Evolutionary conservation across 2,113 vertebrate genomes (phyloP), one percentile per base, ranked within the genome.

Genomic region (Gobio gobio): DNA sequence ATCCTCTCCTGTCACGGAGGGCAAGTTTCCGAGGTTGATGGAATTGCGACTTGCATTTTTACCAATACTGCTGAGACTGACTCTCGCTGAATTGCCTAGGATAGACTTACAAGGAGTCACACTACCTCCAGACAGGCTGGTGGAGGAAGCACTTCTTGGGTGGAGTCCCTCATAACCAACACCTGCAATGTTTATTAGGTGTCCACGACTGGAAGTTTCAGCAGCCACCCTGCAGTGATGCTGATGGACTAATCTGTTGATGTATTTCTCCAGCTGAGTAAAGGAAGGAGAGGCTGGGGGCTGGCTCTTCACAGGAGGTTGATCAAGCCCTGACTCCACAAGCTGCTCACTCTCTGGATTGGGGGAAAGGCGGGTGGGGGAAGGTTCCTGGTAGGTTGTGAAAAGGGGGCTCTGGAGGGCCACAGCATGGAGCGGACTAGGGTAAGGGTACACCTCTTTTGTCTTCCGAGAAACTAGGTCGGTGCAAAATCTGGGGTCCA

Each of bases 401-500:
- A 96, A 96, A 40, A 96, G 91, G 40, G 96, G 95, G 81, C 96
- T 96, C 86, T 96, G 96, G 56, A 96, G 93, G 29, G 95, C 96
- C 12, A 96, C 94, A 0, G 95, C 96, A 26, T 96, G 96, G 78
- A 96, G 89, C 0, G 96, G 96, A 86, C 96, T 96, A n/a, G 96
- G 96, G 85, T 95, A 96, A 7, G 93, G 88, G 84, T 96, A 96
- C 56, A 96, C 92, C 83, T 96, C 95, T 86, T 94, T 95, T 86
- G 94, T 95, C 86, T 94, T 91, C 33, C 94, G 92, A 43, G 95
- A 96, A 33, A 96, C 92, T 33, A 96, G 88, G 89, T 96, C 95
- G 0, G 92, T 93, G 79, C 94, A 95, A 89, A 92, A 96, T 59
- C 91, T 93, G 7, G 92, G 87, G 75, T 95, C 95, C 73, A 95